Evolutionary conservation across 2,888 invertebrate species (phyloP).

Genomic region (Uropetala carovei): DNA sequence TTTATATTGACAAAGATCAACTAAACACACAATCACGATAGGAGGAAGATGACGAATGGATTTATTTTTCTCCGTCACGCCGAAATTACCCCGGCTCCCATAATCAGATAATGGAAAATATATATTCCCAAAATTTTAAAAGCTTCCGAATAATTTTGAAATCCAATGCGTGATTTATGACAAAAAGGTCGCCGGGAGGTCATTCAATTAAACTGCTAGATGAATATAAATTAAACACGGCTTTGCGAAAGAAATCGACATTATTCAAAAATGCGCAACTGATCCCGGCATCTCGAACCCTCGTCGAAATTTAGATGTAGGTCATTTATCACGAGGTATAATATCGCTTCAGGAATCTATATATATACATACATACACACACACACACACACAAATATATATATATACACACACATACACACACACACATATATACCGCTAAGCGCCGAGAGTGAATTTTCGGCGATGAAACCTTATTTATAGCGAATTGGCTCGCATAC

Average conservation of each 20-base stretch:
- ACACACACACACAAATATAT: too few relatives aligned
- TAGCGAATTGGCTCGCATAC: too few relatives aligned
- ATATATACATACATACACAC: too few relatives aligned
- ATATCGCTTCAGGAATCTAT: background rate
- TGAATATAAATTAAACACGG: background rate
- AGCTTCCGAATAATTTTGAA: background rate
- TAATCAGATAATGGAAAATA: background rate
- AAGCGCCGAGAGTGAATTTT: too few relatives aligned
- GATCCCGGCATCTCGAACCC: background rate
- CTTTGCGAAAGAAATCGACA: background rate
- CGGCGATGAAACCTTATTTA: too few relatives aligned
- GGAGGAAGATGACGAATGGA: background rate
- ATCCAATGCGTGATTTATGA: background rate
- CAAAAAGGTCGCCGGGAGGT: background rate
- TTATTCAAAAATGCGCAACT: background rate
- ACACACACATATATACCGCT: too few relatives aligned
- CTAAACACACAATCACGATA: too few relatives aligned
- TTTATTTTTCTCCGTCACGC: background rate
- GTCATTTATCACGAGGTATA: background rate
- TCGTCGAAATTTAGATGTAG: background rate
- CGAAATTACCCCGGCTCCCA: background rate
- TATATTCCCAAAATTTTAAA: background rate
- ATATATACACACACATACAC: too few relatives aligned
- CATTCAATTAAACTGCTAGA: conserved; percentile 1
- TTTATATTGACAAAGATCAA: too few relatives aligned